phyloP scores from a whole-genome alignment of 1,140 invertebrate genomes.

The Papilio machaon region DNA sequence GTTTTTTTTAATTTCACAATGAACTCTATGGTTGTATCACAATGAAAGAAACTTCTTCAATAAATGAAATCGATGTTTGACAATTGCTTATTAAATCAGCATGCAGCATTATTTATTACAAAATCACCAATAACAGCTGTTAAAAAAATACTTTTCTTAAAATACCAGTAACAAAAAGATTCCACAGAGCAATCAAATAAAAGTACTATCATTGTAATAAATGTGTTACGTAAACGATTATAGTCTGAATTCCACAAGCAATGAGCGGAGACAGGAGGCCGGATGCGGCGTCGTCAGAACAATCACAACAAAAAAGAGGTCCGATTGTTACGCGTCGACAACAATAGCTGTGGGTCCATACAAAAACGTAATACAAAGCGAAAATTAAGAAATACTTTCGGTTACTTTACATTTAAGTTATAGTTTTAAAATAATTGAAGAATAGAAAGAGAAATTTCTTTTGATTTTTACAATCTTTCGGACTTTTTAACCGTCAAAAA shows the following conservation, averaged over 20 bases:
- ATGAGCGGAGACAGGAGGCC: background rate
- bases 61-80: no score
- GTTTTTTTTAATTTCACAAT: background rate
- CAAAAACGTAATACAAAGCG: constrained; percentile 10
- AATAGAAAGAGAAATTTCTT: no score
- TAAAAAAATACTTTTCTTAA: background rate
- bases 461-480: no score
- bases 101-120: no score
- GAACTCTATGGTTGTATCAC: no score
- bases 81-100: no score
- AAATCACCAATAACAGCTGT: no score
- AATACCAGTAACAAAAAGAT: background rate
- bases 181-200: background rate
- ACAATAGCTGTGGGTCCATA: constrained; percentile 12
- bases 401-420: background rate
- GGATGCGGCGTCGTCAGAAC: constrained; percentile 18
- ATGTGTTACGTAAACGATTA: constrained; percentile 24
- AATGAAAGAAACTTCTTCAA: no score
- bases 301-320: constrained; percentile 24
- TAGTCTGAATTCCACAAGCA: background rate
- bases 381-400: constrained; percentile 24
- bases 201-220: constrained; percentile 2
- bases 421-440: background rate
- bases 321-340: constrained; percentile 23
- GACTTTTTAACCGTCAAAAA: no score